Evolutionary conservation across 2,797 vertebrate species (phyloP).

Genomic region (Melanotaenia pygmaea): DNA sequence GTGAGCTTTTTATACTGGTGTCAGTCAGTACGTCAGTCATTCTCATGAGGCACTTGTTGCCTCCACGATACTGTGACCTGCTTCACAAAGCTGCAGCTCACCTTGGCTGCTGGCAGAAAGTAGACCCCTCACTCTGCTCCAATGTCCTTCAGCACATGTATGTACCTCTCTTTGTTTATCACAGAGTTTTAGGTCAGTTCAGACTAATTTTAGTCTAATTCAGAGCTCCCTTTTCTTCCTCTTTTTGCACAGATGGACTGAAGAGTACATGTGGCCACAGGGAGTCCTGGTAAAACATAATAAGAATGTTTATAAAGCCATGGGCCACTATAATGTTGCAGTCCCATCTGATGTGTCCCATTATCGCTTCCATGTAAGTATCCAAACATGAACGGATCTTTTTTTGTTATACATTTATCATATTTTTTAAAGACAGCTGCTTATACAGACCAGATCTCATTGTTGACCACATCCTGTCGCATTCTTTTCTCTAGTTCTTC

Average conservation of each 20-base stretch:
- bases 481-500: constrained; percentile 87
- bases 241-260: constrained; percentile 90
- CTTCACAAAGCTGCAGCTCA: constrained; percentile 97
- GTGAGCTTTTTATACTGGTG: constrained; percentile 97
- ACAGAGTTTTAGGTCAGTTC: not conserved
- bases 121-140: constrained; percentile 95
- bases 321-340: constrained; percentile 98
- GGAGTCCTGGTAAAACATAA: constrained; percentile 98
- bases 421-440: not conserved
- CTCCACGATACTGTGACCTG: constrained; percentile 95
- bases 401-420: constrained; percentile 2
- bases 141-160: constrained; percentile 98
- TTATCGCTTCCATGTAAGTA: constrained; percentile 97
- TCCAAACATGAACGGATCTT: not conserved
- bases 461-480: constrained; percentile 12
- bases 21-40: constrained; percentile 97
- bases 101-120: constrained; percentile 99
- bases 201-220: not conserved
- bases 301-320: constrained; percentile 98
- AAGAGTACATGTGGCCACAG: constrained; percentile 99
- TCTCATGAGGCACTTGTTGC: constrained; percentile 95
- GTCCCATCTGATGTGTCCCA: constrained; percentile 97
- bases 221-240: not conserved
- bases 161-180: constrained; percentile 47
- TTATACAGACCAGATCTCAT: not conserved